phyloP scores from a whole-genome alignment of 2,888 invertebrate genomes.

The Erynnis tages region DNA sequence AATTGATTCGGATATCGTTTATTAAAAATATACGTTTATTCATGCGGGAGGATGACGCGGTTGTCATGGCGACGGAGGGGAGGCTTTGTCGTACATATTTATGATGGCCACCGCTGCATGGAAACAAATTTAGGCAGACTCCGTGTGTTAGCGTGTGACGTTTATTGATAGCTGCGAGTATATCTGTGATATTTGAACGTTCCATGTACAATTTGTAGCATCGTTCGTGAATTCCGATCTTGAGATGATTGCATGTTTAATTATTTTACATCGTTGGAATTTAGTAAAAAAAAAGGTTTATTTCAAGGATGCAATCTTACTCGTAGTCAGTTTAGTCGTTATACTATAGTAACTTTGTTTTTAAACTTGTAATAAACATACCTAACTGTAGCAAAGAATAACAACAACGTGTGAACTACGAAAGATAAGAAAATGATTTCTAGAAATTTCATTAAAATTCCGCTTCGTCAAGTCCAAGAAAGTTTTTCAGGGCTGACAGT shows the following conservation, averaged over 20 bases:
- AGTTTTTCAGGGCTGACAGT: conserved; percentile 54
- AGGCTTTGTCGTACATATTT: conserved; percentile 44
- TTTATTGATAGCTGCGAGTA: background rate
- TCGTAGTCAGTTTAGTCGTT: no score
- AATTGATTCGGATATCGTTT: conserved; percentile 34
- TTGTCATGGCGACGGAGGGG: conserved; percentile 58
- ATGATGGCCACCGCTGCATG: conserved; percentile 37
- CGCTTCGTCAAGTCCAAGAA: conserved; percentile 65
- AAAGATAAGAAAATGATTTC: conserved; percentile 63
- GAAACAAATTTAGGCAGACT: conserved; percentile 38
- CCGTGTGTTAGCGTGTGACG: conserved; percentile 3
- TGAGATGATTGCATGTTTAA: no score
- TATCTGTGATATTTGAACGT: background rate
- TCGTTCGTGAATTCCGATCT: no score
- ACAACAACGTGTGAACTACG: conserved; percentile 47
- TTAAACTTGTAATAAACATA: conserved; percentile 14
- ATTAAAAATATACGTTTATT: conserved; percentile 35
- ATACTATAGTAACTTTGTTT: background rate
- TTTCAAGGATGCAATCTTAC: no score
- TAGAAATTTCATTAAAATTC: conserved; percentile 76
- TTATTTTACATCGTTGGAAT: no score
- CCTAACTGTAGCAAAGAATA: conserved; percentile 30
- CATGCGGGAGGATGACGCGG: conserved; percentile 44
- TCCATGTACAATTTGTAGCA: background rate
- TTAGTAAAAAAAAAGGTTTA: no score